Percentiles rank a stretch among this genome's conserved stretches.
phyloP scores from a whole-genome alignment of 2,797 vertebrate genomes.

The Enteromius treurensis region DNA sequence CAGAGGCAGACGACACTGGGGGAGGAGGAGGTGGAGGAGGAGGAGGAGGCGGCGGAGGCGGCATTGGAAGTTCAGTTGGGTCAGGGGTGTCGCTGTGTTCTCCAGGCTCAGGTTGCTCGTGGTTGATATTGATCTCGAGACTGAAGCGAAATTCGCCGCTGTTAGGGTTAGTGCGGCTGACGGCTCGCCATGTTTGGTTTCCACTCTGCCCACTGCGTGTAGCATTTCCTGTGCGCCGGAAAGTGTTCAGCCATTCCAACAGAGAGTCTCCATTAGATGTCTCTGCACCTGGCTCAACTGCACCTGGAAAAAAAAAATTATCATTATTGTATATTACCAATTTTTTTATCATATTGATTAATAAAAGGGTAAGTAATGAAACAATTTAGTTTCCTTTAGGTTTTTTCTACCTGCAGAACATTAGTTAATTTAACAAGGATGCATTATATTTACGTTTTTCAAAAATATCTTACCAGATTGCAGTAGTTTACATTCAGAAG shows the following conservation, averaged over 20 bases:
- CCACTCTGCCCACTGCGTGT: constrained; percentile 93
- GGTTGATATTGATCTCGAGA: constrained; percentile 95
- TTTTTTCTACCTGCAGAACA: not conserved
- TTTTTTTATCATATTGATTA: not conserved
- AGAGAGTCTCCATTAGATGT: constrained; percentile 87
- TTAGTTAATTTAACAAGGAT: not conserved
- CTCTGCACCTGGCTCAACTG: constrained; percentile 80
- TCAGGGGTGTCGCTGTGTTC: constrained; percentile 76
- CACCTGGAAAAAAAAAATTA: constrained; percentile 70
- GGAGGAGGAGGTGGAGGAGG: constrained; percentile 27
- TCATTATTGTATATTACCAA: not conserved
- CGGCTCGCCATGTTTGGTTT: constrained; percentile 95
- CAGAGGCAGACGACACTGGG: constrained; percentile 56
- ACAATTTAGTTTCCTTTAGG: not conserved
- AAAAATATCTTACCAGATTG: not conserved
- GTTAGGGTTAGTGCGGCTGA: constrained; percentile 93
- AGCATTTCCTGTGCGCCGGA: constrained; percentile 90
- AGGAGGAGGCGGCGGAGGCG: constrained; percentile 9
- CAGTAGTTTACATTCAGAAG: not conserved
- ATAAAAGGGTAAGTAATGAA: not conserved
- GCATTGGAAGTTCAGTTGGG: constrained; percentile 66
- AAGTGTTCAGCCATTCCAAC: constrained; percentile 92
- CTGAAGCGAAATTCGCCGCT: constrained; percentile 95
- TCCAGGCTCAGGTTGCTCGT: constrained; percentile 85
- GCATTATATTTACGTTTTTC: not conserved